Evolutionary conservation across 2,797 vertebrate species (phyloP), one percentile per base, ranked within the genome.

Genomic region (Hapalemur alaotrensis): DNA sequence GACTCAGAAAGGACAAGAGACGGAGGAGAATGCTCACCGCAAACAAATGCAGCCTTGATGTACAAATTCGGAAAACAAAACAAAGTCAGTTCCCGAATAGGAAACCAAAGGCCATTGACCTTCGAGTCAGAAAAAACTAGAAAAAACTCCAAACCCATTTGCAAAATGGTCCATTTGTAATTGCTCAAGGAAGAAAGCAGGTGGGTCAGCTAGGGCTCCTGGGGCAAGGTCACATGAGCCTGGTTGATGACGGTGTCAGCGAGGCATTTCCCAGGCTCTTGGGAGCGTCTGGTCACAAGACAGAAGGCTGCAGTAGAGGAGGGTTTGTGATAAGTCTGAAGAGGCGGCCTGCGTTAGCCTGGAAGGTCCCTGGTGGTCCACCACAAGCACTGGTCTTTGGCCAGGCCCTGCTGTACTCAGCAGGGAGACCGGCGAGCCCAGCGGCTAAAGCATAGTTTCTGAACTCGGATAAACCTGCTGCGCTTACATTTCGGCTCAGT

Each of bases 251-350:
- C 2, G 20, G 67, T 18, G 23, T 67, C 38, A 52, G n/a, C 13
- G 48, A 93, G 63, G 41, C 2, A 0, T 46, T 65, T 76, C 23
- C n/a, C 72, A 50, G 52, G 12, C 38, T 76, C 23, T 46, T 11
- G 17, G 35, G 0, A 1, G 6, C 6, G 8, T 13, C 32, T 2
- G 1, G 23, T 14, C 46, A 17, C 11, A 4, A 52, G 43, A 41
- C 10, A 28, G 35, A 79, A 41, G 22, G 28, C 18, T 54, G 76
- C 22, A 25, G 76, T 2, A n/a, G 30, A 35, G 32, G 46, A 35
- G 73, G 3, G 10, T 22, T 32, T 76, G 10, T 1, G 5, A 15
- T 41, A 41, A 22, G 41, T 2, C 4, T 32, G 17, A 63, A 32
- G 23, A 72, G 1, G 5, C 2, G 1, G 4, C 0, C 4, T 23